Evolutionary conservation across 1,140 invertebrate species (phyloP).

Genomic region (Hyposmocoma kahamanoa): DNA sequence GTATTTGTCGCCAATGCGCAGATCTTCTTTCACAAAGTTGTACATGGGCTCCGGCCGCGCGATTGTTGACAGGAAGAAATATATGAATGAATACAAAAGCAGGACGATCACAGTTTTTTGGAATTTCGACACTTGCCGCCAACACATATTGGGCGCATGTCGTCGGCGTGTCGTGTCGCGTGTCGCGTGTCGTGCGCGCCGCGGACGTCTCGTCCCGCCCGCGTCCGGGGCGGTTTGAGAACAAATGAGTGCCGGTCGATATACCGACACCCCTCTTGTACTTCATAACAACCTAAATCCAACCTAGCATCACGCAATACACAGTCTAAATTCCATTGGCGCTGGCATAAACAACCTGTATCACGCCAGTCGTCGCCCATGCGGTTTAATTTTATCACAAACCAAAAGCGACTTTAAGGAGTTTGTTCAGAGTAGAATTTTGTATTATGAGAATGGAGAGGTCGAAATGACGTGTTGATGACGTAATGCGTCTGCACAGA

Average conservation of each 20-base stretch:
- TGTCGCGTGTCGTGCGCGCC: slow-evolving; percentile 15
- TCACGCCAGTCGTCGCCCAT: too few species aligned
- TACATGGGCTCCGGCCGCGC: slow-evolving; percentile 14
- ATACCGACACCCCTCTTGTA: too few species aligned
- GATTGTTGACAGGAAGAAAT: slow-evolving; percentile 15
- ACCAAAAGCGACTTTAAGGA: too few species aligned
- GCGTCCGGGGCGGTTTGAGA: slow-evolving; percentile 17
- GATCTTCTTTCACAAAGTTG: slow-evolving; percentile 21
- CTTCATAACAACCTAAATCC: too few species aligned
- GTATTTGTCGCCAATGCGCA: slow-evolving; percentile 23
- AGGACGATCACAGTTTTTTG: slow-evolving; percentile 14
- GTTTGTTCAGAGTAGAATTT: too few species aligned
- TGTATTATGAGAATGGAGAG: too few species aligned
- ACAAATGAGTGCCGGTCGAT: slow-evolving; percentile 5
- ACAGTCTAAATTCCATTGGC: too few species aligned
- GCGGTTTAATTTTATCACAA: too few species aligned
- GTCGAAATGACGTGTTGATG: too few species aligned
- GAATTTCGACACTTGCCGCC: slow-evolving; percentile 22
- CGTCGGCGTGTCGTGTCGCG: slow-evolving; percentile 10
- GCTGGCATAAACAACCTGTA: too few species aligned
- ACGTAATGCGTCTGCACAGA: too few species aligned
- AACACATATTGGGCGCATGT: slow-evolving; percentile 17
- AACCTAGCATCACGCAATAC: too few species aligned
- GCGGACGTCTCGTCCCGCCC: background rate
- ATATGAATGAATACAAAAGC: slow-evolving; percentile 17